These are phyloP conservation scores for Pogonophryne albipinna DNA, from an alignment of 2,797 vertebrate genomes.

Conservation along the genomic window DNA sequence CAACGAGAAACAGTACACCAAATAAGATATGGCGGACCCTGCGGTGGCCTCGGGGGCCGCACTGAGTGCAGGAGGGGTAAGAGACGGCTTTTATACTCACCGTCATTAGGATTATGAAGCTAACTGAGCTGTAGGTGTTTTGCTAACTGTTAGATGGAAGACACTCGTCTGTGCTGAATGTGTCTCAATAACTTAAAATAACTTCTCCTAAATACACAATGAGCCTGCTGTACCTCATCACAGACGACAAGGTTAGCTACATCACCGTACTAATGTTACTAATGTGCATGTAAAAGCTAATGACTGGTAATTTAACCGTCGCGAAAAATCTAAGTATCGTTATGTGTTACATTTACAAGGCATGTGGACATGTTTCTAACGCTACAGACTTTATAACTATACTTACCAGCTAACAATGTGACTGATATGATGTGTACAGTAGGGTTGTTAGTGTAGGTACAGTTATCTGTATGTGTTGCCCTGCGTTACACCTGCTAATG, in stretches of 20 bases:
- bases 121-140: neutral
- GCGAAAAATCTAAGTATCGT: neutral
- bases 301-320: accelerated
- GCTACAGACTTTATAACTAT: neutral
- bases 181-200: neutral
- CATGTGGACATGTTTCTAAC: neutral
- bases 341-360: too few species aligned
- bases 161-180: neutral
- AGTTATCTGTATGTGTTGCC: neutral
- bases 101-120: neutral
- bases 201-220: neutral
- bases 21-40: slow-evolving; percentile 88
- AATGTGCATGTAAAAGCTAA: neutral
- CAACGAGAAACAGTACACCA: accelerated
- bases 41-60: slow-evolving; percentile 80
- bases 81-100: neutral
- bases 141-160: slow-evolving; percentile 16
- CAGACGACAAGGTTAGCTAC: neutral
- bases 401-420: neutral
- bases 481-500: neutral
- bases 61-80: slow-evolving; percentile 86
- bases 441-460: neutral
- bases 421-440: accelerated
- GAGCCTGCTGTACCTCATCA: neutral
- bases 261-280: accelerated